Conservation (phyloP, 1,140 invertebrate genomes). For the Platorchestia sp. region DNA sequence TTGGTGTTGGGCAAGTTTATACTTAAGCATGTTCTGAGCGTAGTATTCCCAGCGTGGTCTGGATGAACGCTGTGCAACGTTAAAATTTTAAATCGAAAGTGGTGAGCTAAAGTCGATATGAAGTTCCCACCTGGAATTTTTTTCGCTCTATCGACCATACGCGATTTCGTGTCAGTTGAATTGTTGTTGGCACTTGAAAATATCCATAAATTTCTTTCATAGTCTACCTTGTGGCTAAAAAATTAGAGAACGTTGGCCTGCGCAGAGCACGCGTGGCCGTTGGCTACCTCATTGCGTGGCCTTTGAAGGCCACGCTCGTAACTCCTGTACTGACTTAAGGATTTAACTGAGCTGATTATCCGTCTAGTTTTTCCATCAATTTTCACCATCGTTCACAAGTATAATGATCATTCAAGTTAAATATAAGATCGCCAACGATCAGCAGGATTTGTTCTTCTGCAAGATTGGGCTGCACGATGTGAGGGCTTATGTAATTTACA, state of each 20-base stretch:
- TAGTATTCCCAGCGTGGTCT: neutral
- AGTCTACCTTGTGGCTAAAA: neutral
- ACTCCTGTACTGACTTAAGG: neutral
- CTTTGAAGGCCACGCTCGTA: neutral
- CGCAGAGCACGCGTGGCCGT: neutral
- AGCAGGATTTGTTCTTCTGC: neutral
- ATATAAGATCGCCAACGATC: neutral
- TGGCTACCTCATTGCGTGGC: too few relatives aligned
- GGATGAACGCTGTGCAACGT: neutral
- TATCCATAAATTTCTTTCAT: neutral
- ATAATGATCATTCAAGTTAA: neutral
- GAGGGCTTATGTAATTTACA: too few relatives aligned
- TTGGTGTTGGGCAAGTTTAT: neutral
- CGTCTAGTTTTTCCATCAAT: neutral
- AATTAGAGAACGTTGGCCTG: neutral
- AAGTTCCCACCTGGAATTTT: neutral
- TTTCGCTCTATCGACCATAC: too few relatives aligned
- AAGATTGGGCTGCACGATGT: too few relatives aligned
- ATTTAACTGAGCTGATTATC: neutral
- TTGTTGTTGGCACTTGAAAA: neutral
- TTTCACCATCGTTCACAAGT: neutral
- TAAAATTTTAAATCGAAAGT: neutral
- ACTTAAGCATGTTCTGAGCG: neutral
- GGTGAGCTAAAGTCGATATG: neutral
- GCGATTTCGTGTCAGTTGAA: neutral